phyloP scores from a whole-genome alignment of 1,140 invertebrate genomes.

The Halictus rubicundus region DNA sequence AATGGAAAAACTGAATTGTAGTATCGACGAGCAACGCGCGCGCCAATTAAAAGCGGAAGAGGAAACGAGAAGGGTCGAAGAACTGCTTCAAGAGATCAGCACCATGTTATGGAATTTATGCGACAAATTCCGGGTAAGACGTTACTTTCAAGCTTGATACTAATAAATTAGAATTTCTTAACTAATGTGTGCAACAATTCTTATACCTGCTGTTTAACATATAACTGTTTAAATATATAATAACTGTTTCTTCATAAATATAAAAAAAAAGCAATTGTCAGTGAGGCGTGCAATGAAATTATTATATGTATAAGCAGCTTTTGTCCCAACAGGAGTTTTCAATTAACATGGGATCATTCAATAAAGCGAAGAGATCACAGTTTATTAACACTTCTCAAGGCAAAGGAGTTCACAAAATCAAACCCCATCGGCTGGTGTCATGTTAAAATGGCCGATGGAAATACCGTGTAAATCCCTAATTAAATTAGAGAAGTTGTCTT shows the following conservation, averaged over 20 bases:
- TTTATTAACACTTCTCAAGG: conserved; percentile 47
- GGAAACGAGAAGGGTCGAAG: conserved; percentile 77
- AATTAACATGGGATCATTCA: conserved; percentile 40
- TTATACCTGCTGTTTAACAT: too few relatives aligned
- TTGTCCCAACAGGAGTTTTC: conserved; percentile 6
- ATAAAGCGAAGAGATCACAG: conserved; percentile 1
- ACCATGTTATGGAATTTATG: conserved; percentile 68
- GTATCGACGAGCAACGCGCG: conserved; percentile 80
- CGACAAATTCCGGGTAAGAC: conserved; percentile 69
- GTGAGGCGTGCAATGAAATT: not conserved
- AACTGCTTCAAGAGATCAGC: conserved; percentile 71
- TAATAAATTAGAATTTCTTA: too few relatives aligned
- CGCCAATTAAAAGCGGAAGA: conserved; percentile 76
- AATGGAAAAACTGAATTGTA: conserved; percentile 82
- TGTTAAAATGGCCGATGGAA: conserved; percentile 55
- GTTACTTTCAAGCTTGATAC: too few relatives aligned
- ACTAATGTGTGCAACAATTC: too few relatives aligned
- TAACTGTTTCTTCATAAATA: not conserved
- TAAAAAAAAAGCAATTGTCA: not conserved
- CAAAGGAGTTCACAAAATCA: conserved; percentile 18
- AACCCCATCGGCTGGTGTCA: conserved; percentile 10
- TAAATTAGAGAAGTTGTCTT: conserved; percentile 60
- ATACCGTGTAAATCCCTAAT: conserved; percentile 63
- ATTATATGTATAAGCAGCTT: not conserved
- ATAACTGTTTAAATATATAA: not conserved